These are phyloP conservation scores for Eupithecia inturbata DNA, from an alignment of 2,888 invertebrate species.

Conservation along the genomic window DNA sequence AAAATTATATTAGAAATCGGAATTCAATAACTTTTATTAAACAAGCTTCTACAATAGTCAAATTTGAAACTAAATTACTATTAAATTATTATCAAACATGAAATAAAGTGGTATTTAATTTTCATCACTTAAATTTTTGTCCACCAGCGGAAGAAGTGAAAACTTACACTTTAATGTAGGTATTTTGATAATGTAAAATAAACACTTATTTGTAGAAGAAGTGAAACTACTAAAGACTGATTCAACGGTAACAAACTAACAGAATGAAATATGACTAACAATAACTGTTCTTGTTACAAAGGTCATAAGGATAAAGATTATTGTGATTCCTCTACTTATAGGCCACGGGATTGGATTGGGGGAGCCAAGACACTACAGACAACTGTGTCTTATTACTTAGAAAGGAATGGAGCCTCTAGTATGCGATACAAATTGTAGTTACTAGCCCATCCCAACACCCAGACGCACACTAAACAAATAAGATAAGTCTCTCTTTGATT, in stretches of 20 bases:
- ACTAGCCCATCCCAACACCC: neutral
- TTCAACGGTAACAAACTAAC: neutral
- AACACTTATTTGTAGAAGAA: neutral
- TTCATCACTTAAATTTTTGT: too few species aligned
- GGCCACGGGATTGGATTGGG: slow-evolving; percentile 48
- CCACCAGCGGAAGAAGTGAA: neutral
- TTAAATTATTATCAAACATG: too few species aligned
- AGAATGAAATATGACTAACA: slow-evolving; percentile 11
- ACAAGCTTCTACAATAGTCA: too few species aligned
- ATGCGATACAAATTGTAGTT: neutral
- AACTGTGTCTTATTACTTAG: slow-evolving; percentile 43
- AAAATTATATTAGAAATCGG: too few species aligned
- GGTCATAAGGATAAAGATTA: slow-evolving; percentile 32
- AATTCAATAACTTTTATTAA: too few species aligned
- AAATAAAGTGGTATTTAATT: too few species aligned
- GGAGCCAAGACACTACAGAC: slow-evolving; percentile 45
- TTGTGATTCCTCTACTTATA: slow-evolving; percentile 33
- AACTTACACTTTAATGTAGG: neutral
- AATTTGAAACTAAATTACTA: too few species aligned
- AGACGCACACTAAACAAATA: neutral
- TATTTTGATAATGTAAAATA: too few species aligned
- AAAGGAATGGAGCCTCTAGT: slow-evolving; percentile 32
- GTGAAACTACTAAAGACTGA: neutral
- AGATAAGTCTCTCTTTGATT: neutral
- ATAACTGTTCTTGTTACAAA: slow-evolving; percentile 31